Conservation (phyloP, 2,113 vertebrate genomes). For the Pluvianellus socialis region DNA sequence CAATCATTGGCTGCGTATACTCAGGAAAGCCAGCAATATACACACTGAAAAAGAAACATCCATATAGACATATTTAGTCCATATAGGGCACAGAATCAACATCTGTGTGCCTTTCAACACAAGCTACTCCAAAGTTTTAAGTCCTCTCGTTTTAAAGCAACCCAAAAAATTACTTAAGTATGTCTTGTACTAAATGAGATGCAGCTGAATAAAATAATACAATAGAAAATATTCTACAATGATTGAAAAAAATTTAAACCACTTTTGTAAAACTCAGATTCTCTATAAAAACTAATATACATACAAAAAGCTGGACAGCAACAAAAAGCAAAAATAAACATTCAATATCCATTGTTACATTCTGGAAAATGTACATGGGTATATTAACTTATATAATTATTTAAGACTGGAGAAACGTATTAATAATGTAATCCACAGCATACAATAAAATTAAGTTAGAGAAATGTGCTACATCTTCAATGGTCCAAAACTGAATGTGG, state of each 20-base stretch:
- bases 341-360: background rate
- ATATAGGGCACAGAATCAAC: background rate
- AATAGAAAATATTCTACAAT: background rate
- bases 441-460: background rate
- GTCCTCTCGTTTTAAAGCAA: background rate
- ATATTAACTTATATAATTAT: background rate
- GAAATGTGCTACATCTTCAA: background rate
- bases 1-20: constrained; percentile 89
- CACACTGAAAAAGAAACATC: constrained; percentile 72
- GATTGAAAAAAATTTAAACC: background rate
- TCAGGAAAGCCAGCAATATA: constrained; percentile 89
- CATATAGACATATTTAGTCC: background rate
- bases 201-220: background rate
- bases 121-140: background rate
- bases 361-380: background rate
- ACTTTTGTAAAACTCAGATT: background rate
- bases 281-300: background rate
- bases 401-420: background rate
- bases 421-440: background rate
- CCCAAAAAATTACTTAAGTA: background rate
- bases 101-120: background rate
- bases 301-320: background rate
- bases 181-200: background rate
- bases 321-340: background rate
- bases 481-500: background rate